Base-by-base conservation (phyloP, 2,113 vertebrate genomes). In the Vicugna pacos region DNA sequence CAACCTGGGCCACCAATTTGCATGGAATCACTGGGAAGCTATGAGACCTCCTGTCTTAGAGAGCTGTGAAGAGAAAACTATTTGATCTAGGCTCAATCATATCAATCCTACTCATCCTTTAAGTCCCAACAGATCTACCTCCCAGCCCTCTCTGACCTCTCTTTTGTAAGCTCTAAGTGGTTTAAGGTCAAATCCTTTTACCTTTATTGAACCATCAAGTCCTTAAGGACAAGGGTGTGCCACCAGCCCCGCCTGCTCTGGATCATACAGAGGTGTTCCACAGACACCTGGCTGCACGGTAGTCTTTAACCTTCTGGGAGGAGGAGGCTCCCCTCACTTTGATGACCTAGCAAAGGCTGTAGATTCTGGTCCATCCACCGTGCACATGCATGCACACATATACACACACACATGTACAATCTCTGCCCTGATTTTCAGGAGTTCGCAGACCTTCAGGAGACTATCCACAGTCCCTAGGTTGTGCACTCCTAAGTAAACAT, bases 161-260 rank as follows among this genome's bases (percentile, higher is more conserved):
- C 52, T 50, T 58, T 22, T 54, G 81, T 9, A 30, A 64, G 38
- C 35, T 82, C 35, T 38, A 24, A 83, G 42, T 38, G 76, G 35
- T 50, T 92, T 75, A 73, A 42, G 58, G 67, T 46, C 42, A 48
- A 58, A 48, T 35, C 58, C 38, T 81, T 86, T 80, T 5, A 72
- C 26, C 58, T 69, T 89, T 84, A 22, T 16, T 35, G 72, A 62
- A 62, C 32, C 56, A 80, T 32, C 48, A 69, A 35, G 52, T 48
- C 52, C 48, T 64, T 32, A 46, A 97, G 80, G 73, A 75, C 46
- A 11, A 96, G 80, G 94, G 48, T 42, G 46, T 56, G 62, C 26
- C 19, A 0, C 17, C 22, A 8, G 9, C 67, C 28, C 15, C 12
- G 79, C 42, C 48, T 62, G 72, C 13, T 42, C 56, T 17, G 72